Conservation (phyloP, 2,888 invertebrate species). For the Rotaria socialis region DNA sequence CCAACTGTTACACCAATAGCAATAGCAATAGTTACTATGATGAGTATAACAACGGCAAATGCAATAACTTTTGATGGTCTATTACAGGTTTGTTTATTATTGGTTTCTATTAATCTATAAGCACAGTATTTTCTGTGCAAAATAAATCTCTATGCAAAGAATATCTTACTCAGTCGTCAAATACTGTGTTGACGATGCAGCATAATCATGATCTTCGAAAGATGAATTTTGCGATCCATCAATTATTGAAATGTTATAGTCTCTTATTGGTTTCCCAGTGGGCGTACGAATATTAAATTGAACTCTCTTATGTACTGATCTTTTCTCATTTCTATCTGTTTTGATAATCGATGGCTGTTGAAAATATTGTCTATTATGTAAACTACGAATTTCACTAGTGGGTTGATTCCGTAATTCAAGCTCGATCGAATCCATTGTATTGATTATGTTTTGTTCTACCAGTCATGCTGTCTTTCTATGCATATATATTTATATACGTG, state of each 20-base stretch:
- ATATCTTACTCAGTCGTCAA: neutral
- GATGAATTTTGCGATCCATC: neutral
- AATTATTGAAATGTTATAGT: neutral
- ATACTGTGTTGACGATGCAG: neutral
- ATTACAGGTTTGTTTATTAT: neutral
- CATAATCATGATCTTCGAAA: neutral
- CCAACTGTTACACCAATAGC: neutral
- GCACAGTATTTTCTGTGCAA: neutral
- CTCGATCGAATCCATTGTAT: neutral
- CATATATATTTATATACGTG: neutral
- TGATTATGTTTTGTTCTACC: neutral
- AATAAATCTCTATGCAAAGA: neutral
- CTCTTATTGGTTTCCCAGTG: neutral
- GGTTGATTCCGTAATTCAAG: neutral
- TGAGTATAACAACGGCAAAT: neutral
- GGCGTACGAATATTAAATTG: neutral
- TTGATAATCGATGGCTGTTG: neutral
- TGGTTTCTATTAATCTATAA: neutral
- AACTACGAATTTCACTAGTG: neutral
- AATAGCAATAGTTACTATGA: neutral
- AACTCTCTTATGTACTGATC: neutral
- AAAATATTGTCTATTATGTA: neutral
- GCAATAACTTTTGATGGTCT: neutral
- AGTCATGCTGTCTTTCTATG: neutral
- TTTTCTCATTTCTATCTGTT: neutral